A percentile compares a stretch with the other conserved stretches of the same genome.
Conservation (phyloP, 2,888 invertebrate genomes). For the Dendrolimus pini region DNA sequence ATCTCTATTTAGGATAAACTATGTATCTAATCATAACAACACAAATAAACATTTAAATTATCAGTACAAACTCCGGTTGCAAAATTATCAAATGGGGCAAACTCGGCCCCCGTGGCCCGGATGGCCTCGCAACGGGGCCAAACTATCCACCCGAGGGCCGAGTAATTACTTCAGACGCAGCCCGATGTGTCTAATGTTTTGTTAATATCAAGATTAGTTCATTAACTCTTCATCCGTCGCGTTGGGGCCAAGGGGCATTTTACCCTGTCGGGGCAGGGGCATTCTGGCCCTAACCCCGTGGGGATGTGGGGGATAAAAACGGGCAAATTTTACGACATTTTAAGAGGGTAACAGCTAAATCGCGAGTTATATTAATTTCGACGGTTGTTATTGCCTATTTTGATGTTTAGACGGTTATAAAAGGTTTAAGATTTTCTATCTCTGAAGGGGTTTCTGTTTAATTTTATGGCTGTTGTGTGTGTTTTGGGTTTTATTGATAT, state of each 20-base stretch:
- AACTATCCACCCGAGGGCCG: slow-evolving; percentile 12
- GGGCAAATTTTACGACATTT: slow-evolving; percentile 48
- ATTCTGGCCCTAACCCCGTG: slow-evolving; percentile 17
- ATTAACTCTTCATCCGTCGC: slow-evolving; percentile 69
- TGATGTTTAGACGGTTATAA: slow-evolving; percentile 27
- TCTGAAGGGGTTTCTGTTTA: neutral
- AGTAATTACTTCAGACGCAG: slow-evolving; percentile 48
- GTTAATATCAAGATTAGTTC: slow-evolving; percentile 76
- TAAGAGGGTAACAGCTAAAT: slow-evolving; percentile 51
- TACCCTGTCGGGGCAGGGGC: slow-evolving; percentile 11
- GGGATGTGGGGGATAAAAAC: slow-evolving; percentile 40
- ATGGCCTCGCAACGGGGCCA: slow-evolving; percentile 28
- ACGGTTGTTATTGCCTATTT: slow-evolving; percentile 51
- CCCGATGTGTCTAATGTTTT: slow-evolving; percentile 72
- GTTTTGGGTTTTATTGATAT: neutral
- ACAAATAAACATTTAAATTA: slow-evolving; percentile 31
- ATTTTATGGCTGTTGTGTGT: neutral
- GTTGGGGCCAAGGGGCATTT: slow-evolving; percentile 14
- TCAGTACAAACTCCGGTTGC: slow-evolving; percentile 21
- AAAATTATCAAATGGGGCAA: slow-evolving; percentile 25
- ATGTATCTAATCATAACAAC: neutral
- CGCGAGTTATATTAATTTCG: slow-evolving; percentile 62
- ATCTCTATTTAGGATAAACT: slow-evolving; percentile 4
- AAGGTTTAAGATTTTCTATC: neutral
- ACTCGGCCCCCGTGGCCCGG: slow-evolving; percentile 22